phyloP scores from a whole-genome alignment of 2,797 vertebrate genomes.

The Loris lydekkerianus region DNA sequence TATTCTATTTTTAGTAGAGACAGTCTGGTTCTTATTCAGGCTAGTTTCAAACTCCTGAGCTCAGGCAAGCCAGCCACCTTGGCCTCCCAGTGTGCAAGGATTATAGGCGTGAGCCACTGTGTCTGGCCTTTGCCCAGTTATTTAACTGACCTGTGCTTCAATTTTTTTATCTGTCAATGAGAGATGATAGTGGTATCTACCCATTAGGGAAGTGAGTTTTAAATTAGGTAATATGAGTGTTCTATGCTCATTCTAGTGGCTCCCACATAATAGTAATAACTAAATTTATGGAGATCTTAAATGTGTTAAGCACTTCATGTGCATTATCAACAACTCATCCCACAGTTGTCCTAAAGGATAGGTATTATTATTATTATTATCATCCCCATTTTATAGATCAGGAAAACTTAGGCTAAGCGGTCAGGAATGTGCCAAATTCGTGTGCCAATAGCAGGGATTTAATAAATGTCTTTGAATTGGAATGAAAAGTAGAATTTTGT shows the following conservation, averaged over 20 bases:
- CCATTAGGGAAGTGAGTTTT: neutral
- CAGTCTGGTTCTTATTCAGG: no score
- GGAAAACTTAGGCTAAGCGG: slow-evolving; percentile 2
- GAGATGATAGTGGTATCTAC: neutral
- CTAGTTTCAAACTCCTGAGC: no score
- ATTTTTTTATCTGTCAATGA: neutral
- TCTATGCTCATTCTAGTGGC: neutral
- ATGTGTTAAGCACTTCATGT: neutral
- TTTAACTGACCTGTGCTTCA: slow-evolving; percentile 1
- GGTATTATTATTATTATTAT: neutral
- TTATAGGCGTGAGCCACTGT: no score
- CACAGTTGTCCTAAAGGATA: neutral
- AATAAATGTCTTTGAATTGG: neutral
- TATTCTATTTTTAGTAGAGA: no score
- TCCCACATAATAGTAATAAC: neutral
- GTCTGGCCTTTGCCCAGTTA: neutral
- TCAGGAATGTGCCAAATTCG: slow-evolving; percentile 6
- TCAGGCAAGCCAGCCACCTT: no score
- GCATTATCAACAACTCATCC: neutral
- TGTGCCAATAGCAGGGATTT: slow-evolving; percentile 4
- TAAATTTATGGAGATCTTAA: neutral
- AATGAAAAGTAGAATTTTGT: slow-evolving; percentile 15
- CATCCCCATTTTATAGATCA: slow-evolving; percentile 1
- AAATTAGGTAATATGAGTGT: neutral
- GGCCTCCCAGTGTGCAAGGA: no score